Base-by-base conservation (phyloP, 2,888 invertebrate species). In the Ctena decussata region DNA sequence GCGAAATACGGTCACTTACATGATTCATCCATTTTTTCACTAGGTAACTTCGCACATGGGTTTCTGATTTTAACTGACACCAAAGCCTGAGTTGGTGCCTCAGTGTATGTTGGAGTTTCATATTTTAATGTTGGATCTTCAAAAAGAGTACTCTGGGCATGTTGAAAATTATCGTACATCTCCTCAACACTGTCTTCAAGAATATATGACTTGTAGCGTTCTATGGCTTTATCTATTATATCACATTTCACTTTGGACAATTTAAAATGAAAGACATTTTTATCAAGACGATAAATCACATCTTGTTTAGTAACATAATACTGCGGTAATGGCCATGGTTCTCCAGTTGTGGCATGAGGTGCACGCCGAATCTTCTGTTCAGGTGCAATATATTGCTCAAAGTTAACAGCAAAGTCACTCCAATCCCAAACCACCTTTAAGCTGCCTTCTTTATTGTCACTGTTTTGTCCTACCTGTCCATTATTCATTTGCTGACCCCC, bases 241-340 rank as follows among this genome's bases (percentile, higher is more conserved):
- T 96, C 96, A 93, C 97, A 97, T 12, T 95, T 96, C 74, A 96
- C 92, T 60, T 96, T 96, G 93, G 89, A 96, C 96, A 93, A 83
- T 46, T 91, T 85, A 85, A 93, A 93, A 35, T 87, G 82, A 75
- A 94, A 93, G 41, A 84, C 85, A 37, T 89, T 89, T 32, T 87
- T 84, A 73, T 91, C 89, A n/a, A 93, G 82, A 70, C 76, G 79
- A 77, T 87, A 93, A 6, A 93, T 85, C 82, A 87, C 91, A 6
- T 95, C 94, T 27, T 95, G 91, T 44, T 95, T 93, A 27, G 95
- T 92, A 53, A 94, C 92, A 89, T 96, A 96, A 60, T 95, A 90
- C 85, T 97, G 97, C 0, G 97, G 97, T 92, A 96, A 96, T 0
- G 98, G 98, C 97, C 97, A 97, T 0, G 97, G 96, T 94, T 97